Evolutionary conservation across 2,888 invertebrate species (phyloP).

Genomic region (Baronia brevicornis): DNA sequence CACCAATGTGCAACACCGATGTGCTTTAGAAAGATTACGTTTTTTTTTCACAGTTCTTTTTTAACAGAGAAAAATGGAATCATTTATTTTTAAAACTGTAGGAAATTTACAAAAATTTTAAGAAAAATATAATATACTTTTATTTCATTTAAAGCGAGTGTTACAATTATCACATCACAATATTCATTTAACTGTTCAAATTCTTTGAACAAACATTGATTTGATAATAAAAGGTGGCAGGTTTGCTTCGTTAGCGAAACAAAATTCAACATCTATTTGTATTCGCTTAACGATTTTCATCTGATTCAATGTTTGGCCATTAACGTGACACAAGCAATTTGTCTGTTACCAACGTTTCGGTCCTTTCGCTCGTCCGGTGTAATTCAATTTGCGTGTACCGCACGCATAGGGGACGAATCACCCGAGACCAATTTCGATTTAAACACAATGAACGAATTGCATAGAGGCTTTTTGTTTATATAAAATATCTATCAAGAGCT

Average conservation of each 20-base stretch:
- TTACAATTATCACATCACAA: too few relatives aligned
- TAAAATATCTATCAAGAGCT: too few relatives aligned
- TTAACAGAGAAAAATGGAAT: too few relatives aligned
- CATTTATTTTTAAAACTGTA: too few relatives aligned
- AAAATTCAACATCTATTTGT: conserved; percentile 16
- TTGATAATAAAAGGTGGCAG: background rate
- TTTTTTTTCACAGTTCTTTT: too few relatives aligned
- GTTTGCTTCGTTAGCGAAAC: conserved; percentile 17
- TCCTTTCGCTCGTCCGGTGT: conserved; percentile 34
- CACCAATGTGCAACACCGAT: too few relatives aligned
- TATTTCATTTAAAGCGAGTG: too few relatives aligned
- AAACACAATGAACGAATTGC: conserved; percentile 21
- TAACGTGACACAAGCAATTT: conserved; percentile 34
- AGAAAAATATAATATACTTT: too few relatives aligned
- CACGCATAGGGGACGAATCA: conserved; percentile 29
- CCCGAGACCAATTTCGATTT: conserved; percentile 28
- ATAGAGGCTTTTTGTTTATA: too few relatives aligned
- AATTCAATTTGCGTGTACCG: conserved; percentile 42
- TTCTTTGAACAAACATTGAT: conserved; percentile 1
- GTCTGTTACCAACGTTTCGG: conserved; percentile 34
- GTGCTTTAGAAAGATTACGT: too few relatives aligned
- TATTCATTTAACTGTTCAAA: too few relatives aligned
- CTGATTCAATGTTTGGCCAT: conserved; percentile 26
- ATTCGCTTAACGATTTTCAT: conserved; percentile 19
- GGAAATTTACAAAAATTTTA: too few relatives aligned